Conservation (phyloP, 2,888 invertebrate species). For the Hymenopus coronatus region DNA sequence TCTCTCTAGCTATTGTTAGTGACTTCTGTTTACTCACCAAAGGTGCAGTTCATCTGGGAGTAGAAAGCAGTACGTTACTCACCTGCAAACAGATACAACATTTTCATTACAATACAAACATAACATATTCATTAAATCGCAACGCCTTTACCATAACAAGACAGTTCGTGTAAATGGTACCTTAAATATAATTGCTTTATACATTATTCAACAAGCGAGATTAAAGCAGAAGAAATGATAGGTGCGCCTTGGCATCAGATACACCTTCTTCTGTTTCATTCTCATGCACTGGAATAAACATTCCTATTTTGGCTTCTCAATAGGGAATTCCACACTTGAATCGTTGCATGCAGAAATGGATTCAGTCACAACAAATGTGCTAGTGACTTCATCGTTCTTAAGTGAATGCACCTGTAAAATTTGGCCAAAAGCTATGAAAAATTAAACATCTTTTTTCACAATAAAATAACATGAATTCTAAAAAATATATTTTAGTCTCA, state of each 20-base stretch:
- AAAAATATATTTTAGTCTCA: too few relatives aligned
- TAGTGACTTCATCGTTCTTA: too few relatives aligned
- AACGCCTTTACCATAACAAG: not conserved
- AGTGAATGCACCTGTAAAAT: too few relatives aligned
- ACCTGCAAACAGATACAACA: not conserved
- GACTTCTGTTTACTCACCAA: not conserved
- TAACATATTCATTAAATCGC: not conserved
- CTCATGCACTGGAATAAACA: too few relatives aligned
- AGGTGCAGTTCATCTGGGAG: not conserved
- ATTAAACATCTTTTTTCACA: too few relatives aligned
- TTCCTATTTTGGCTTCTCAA: not conserved
- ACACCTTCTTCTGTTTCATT: not conserved
- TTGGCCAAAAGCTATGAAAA: too few relatives aligned
- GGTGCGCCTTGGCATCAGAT: not conserved
- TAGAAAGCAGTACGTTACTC: not conserved
- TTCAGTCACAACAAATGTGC: too few relatives aligned
- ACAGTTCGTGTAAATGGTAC: not conserved
- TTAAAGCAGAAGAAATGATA: not conserved
- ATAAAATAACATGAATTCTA: too few relatives aligned
- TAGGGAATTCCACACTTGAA: too few relatives aligned
- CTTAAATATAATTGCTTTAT: not conserved
- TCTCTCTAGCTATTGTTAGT: too few relatives aligned
- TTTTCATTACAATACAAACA: not conserved
- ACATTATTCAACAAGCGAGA: not conserved
- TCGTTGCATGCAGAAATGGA: too few relatives aligned